A percentile compares a stretch with the other conserved stretches of the same genome.
phyloP scores from a whole-genome alignment of 2,113 vertebrate species.

The Prionailurus bengalensis region DNA sequence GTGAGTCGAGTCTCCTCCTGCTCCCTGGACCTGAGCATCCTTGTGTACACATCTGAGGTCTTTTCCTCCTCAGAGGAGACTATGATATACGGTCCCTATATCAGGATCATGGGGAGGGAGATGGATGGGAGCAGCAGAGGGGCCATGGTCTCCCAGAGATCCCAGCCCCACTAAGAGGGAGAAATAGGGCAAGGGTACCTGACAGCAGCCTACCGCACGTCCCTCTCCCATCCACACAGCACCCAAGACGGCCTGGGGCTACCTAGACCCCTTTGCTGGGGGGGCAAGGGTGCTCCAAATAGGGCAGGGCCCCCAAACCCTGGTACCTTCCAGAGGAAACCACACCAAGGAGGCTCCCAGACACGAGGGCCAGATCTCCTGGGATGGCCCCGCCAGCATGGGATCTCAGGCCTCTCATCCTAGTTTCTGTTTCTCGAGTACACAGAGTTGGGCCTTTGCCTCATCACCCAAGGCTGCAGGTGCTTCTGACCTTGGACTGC shows the following conservation, averaged over 20 bases:
- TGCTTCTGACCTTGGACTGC: neutral
- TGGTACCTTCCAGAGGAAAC: neutral
- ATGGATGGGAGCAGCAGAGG: accelerated
- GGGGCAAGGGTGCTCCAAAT: neutral
- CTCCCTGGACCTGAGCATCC: neutral
- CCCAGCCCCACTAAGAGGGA: neutral
- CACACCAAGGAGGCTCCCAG: neutral
- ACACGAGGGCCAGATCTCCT: neutral
- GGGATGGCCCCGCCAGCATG: neutral
- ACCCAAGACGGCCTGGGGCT: neutral
- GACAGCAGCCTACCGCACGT: neutral
- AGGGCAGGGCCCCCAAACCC: neutral
- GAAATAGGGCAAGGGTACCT: accelerated
- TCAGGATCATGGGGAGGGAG: neutral
- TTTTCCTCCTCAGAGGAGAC: neutral
- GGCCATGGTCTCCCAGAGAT: neutral
- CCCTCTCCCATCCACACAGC: neutral
- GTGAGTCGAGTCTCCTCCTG: accelerated
- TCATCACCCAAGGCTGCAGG: neutral
- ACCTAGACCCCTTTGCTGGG: neutral
- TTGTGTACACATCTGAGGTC: neutral
- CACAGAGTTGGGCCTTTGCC: neutral
- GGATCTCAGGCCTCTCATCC: neutral
- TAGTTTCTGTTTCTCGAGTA: neutral
- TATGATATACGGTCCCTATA: neutral